Percentiles rank a stretch among this genome's conserved stretches.
These are phyloP conservation scores for Sebastes baramenuke DNA, from an alignment of 2,797 vertebrate species.

Conservation along the genomic window DNA sequence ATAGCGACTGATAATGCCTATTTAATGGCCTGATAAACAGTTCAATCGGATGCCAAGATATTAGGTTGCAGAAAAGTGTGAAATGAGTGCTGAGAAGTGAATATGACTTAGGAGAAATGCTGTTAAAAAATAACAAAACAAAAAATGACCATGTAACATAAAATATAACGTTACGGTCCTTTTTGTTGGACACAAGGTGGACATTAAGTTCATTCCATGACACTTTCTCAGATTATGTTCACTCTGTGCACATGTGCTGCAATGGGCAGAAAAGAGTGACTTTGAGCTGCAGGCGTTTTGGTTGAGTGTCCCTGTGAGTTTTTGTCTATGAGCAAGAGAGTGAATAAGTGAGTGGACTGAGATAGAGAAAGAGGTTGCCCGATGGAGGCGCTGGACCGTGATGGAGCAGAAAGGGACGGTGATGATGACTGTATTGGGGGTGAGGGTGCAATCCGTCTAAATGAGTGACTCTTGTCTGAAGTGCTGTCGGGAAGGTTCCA, in stretches of 20 bases:
- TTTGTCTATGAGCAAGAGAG: constrained; percentile 21
- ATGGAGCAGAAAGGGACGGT: background rate
- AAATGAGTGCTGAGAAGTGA: background rate
- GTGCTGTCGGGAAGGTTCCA: background rate
- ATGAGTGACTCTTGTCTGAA: constrained; percentile 21
- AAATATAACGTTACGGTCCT: background rate
- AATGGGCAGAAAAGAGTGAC: constrained; percentile 43
- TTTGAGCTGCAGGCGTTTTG: constrained; percentile 36
- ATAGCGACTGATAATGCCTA: too few relatives aligned
- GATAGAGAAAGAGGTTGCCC: too few relatives aligned
- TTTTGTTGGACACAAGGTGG: background rate
- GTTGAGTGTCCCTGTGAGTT: constrained; percentile 20
- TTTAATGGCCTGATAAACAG: too few relatives aligned
- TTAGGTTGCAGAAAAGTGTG: background rate
- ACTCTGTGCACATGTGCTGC: constrained; percentile 44
- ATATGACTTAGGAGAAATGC: background rate
- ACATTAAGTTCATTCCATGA: constrained; percentile 20
- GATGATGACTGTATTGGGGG: background rate
- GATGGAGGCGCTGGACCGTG: background rate
- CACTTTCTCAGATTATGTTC: constrained; percentile 54
- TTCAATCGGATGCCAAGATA: fast-evolving
- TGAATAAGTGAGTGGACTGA: too few relatives aligned
- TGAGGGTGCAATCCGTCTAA: constrained; percentile 1
- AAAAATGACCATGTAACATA: background rate
- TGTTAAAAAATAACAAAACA: background rate